phyloP scores from a whole-genome alignment of 2,113 vertebrate genomes.

The Trichomycterus rosablanca region DNA sequence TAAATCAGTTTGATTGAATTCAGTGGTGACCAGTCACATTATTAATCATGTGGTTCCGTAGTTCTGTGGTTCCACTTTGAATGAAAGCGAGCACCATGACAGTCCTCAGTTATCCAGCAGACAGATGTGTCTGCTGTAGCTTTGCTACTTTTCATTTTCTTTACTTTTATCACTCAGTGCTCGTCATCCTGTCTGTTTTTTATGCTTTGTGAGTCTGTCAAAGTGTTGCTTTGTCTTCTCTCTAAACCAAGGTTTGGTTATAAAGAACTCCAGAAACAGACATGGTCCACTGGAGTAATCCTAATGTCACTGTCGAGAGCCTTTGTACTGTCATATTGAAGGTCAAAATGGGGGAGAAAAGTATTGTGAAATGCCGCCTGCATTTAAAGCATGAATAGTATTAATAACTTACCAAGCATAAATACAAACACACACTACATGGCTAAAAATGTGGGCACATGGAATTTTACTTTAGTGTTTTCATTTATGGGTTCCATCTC shows the following conservation, averaged over 20 bases:
- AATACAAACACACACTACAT: no score
- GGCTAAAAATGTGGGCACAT: no score
- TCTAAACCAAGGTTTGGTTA: conserved; percentile 21
- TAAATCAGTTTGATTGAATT: background rate
- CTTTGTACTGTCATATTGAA: no score
- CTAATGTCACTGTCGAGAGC: conserved; percentile 16
- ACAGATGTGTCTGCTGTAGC: conserved; percentile 13
- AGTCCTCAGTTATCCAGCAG: conserved; percentile 9
- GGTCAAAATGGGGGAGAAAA: no score
- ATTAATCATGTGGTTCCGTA: background rate
- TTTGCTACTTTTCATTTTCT: conserved; percentile 23
- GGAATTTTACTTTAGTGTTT: no score
- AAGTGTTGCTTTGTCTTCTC: conserved; percentile 20
- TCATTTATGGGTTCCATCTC: no score
- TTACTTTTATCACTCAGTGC: conserved; percentile 13
- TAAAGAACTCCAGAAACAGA: conserved; percentile 29
- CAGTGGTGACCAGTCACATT: background rate
- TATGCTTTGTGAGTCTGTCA: conserved; percentile 20
- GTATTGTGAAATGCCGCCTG: no score
- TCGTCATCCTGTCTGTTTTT: conserved; percentile 9
- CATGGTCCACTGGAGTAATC: conserved; percentile 23
- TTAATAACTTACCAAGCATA: no score
- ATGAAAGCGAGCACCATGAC: background rate
- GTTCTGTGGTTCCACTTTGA: background rate
- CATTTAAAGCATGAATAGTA: no score